Evolutionary conservation across 2,113 vertebrate species (phyloP).

Genomic region (Xyliphius kryptos): DNA sequence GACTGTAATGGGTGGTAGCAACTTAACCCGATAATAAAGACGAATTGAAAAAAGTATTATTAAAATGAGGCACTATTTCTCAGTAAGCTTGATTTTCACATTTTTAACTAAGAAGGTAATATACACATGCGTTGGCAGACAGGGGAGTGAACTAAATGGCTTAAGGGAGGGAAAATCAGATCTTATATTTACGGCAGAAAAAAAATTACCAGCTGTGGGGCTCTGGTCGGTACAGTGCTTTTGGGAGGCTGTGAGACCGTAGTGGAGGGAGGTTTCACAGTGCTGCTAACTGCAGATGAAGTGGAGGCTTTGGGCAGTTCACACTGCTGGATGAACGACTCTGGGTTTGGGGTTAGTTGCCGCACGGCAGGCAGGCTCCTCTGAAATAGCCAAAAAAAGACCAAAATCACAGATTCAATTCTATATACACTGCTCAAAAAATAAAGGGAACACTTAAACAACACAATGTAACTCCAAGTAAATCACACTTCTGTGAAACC

Average conservation of each 20-base stretch:
- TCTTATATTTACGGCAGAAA: not conserved
- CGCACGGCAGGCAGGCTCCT: conserved; percentile 86
- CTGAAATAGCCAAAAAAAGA: conserved; percentile 57
- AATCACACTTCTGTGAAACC: too few species aligned
- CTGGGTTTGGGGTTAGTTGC: conserved; percentile 74
- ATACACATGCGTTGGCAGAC: not conserved
- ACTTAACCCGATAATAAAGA: conserved; percentile 48
- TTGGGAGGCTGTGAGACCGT: conserved; percentile 25
- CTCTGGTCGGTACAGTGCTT: conserved; percentile 54
- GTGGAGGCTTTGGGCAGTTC: conserved; percentile 56
- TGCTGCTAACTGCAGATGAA: conserved; percentile 17
- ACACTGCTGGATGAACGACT: conserved; percentile 87
- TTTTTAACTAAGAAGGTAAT: conserved; percentile 2
- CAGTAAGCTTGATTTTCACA: conserved; percentile 1
- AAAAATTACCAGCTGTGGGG: conserved; percentile 66
- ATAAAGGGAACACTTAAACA: too few species aligned
- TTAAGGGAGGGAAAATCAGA: too few species aligned
- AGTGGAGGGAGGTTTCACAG: conserved; percentile 19
- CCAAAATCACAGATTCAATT: too few species aligned
- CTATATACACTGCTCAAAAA: too few species aligned
- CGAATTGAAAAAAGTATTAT: conserved; percentile 41
- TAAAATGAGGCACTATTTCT: conserved; percentile 42
- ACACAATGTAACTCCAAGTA: too few species aligned
- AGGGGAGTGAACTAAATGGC: not conserved
- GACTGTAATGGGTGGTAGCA: conserved; percentile 37